These are phyloP conservation scores for Caenorhabditis zanzibari DNA, from an alignment of 2,888 invertebrate species.

Conservation along the genomic window DNA sequence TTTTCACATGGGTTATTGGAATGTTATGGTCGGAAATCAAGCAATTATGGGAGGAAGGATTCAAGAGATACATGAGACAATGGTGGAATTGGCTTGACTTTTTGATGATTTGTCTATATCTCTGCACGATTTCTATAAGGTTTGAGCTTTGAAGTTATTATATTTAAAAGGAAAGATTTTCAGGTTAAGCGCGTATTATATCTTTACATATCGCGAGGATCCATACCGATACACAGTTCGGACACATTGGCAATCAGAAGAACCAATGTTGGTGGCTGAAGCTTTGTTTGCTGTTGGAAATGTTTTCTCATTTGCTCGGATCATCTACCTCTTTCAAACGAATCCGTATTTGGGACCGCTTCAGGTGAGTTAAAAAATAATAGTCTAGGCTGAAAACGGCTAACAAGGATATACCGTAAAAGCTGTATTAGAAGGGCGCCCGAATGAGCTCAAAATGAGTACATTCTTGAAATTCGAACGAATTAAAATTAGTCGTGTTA, in stretches of 20 bases:
- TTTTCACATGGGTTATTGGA: slow-evolving; percentile 86
- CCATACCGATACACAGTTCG: slow-evolving; percentile 79
- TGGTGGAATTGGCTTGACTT: slow-evolving; percentile 87
- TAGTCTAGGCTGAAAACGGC: too few relatives aligned
- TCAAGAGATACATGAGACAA: slow-evolving; percentile 85
- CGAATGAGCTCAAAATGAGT: too few relatives aligned
- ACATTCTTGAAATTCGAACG: too few relatives aligned
- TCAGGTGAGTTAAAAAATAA: slow-evolving; percentile 84
- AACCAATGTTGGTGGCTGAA: slow-evolving; percentile 86
- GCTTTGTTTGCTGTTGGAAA: slow-evolving; percentile 86
- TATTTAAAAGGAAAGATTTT: slow-evolving; percentile 17
- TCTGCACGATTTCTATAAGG: slow-evolving; percentile 86
- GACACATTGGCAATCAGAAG: slow-evolving; percentile 85
- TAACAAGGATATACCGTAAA: too few relatives aligned
- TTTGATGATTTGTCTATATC: slow-evolving; percentile 86
- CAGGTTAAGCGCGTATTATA: slow-evolving; percentile 72
- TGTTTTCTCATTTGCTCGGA: slow-evolving; percentile 86
- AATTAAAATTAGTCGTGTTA: too few relatives aligned
- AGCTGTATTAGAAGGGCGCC: too few relatives aligned
- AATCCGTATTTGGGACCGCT: slow-evolving; percentile 86
- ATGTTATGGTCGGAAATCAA: slow-evolving; percentile 86
- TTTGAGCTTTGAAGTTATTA: slow-evolving; percentile 35
- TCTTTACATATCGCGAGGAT: slow-evolving; percentile 72
- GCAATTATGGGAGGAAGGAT: slow-evolving; percentile 86
- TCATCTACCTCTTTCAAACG: slow-evolving; percentile 86